Evolutionary conservation across 2,797 vertebrate species (phyloP).

Genomic region (Zalophus californianus): DNA sequence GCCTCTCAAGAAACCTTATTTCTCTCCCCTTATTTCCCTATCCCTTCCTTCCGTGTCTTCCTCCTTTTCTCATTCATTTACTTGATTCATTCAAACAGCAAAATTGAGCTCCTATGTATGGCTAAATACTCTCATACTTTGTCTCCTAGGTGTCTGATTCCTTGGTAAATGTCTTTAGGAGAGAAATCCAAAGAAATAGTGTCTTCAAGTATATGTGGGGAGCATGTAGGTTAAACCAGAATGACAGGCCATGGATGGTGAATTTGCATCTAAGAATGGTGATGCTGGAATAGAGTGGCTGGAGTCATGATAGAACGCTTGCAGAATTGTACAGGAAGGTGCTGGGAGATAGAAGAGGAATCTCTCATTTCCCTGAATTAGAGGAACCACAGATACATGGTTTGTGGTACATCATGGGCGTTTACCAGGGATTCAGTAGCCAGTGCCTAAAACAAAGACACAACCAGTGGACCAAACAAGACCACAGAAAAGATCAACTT

Average conservation of each 20-base stretch:
- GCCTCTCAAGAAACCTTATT: background rate
- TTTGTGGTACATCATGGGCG: background rate
- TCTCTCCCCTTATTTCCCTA: background rate
- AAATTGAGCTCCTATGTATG: background rate
- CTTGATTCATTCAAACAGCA: background rate
- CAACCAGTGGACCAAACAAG: background rate
- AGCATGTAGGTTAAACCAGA: background rate
- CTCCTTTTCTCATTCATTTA: background rate
- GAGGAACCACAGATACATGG: background rate
- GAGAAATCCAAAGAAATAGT: background rate
- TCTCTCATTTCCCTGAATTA: background rate
- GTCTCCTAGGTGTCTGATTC: background rate
- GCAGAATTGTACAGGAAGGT: background rate
- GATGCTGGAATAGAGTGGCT: background rate
- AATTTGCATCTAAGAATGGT: background rate
- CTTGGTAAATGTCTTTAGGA: background rate
- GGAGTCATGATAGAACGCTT: background rate
- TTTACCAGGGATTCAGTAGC: background rate
- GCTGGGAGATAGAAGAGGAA: background rate
- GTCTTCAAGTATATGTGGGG: background rate
- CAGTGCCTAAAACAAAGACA: background rate
- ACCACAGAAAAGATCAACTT: background rate
- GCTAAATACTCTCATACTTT: background rate
- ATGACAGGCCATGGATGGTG: background rate
- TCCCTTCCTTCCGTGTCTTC: background rate